Evolutionary conservation across 2,888 invertebrate species (phyloP), one percentile per base, ranked within the genome.

Genomic region (Apamea crenata): DNA sequence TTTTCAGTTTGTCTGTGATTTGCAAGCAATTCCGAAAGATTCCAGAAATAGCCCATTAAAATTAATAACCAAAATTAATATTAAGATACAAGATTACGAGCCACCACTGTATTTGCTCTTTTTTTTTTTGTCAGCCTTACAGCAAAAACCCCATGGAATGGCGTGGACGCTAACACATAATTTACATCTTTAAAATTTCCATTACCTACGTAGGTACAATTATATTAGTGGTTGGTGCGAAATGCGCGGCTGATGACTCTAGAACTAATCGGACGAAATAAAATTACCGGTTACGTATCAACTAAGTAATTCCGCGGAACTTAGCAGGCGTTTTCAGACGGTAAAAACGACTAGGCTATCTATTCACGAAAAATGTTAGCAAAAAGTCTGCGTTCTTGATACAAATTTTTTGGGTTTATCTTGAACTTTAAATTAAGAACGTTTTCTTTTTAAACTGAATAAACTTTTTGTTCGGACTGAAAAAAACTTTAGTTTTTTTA

Each of bases 221-320:
- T 86, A 81, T 87, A 83, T 87, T 81, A 81, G 82, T 79, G 81
- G 83, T 87, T 86, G 78, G 77, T 74, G 68, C 63, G 76, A 85
- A 89, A 86, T 88, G 85, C 87, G 75, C 86, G 92, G 89, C 85
- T 91, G 89, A 90, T 91, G 93, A 94, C 94, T 93, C 93, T 91
- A 92, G 93, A 94, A 95, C 94, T 92, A 95, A 95, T 95, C 94
- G 94, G 94, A 71, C 93, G 88, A 91, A 90, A 89, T 89, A 77
- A 91, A 92, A 89, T 88, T 87, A 84, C 88, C 82, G 86, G 85
- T 87, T 85, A 85, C 82, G 84, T 87, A 89, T 90, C 85, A 81
- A 79, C 78, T 79, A 87, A 84, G 87, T 88, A 84, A 90, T 85
- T 87, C 84, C 82, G 74, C 72, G 74, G 85, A 87, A 86, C 84